Evolutionary conservation across 2,888 invertebrate genomes (phyloP).

Genomic region (Calameuta filiformis): DNA sequence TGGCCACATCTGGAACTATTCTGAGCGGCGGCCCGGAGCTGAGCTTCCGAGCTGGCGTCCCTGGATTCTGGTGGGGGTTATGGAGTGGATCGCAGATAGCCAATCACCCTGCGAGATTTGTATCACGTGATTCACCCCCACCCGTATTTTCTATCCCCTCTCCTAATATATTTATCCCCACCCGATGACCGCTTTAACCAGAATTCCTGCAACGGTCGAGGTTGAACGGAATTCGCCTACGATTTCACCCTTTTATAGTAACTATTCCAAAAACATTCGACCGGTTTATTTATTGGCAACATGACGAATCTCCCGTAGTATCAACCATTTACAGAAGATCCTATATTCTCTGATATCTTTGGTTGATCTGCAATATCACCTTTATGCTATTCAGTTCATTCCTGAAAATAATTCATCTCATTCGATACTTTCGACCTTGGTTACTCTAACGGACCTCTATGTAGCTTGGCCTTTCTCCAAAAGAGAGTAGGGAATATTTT

Average conservation of each 20-base stretch:
- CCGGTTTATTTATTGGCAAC: background rate
- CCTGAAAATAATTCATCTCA: background rate
- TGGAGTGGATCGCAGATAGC: conserved; percentile 30
- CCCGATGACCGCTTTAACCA: background rate
- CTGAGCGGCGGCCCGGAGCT: conserved; percentile 51
- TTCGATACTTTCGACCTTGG: background rate
- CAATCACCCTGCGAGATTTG: conserved; percentile 34
- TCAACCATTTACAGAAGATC: background rate
- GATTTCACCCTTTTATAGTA: background rate
- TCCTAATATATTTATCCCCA: background rate
- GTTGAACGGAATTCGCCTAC: background rate
- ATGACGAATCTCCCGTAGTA: background rate
- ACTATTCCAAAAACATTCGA: background rate
- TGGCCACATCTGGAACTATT: conserved; percentile 66
- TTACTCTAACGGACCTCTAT: background rate
- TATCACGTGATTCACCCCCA: conserved; percentile 38
- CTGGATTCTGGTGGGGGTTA: background rate
- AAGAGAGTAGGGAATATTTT: background rate
- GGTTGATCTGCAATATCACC: background rate
- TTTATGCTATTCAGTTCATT: background rate
- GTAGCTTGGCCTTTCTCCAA: background rate
- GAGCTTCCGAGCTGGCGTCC: background rate
- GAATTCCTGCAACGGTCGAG: background rate
- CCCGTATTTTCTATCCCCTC: background rate
- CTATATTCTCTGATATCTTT: background rate